phyloP scores from a whole-genome alignment of 2,888 invertebrate genomes.

The Cantharis flavilabris region DNA sequence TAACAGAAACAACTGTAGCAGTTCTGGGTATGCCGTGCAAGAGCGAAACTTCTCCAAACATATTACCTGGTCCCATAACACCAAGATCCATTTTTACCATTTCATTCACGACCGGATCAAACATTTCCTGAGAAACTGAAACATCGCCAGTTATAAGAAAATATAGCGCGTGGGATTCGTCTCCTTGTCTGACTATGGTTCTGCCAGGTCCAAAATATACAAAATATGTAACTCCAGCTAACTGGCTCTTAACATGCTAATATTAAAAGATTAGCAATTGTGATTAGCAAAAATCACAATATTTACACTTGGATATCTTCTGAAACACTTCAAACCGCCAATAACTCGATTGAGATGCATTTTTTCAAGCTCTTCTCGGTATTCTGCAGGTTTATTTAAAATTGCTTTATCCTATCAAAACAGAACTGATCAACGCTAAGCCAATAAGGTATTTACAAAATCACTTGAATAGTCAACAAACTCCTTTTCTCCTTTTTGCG shows the following conservation, averaged over 20 bases:
- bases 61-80: constrained; percentile 61
- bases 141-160: constrained; percentile 68
- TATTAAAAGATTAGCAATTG: background rate
- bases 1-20: constrained; percentile 63
- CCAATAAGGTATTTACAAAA: background rate
- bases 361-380: constrained; percentile 65
- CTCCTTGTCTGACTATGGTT: constrained; percentile 65
- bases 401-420: constrained; percentile 64
- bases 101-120: constrained; percentile 59
- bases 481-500: constrained; percentile 43
- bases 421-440: background rate
- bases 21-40: constrained; percentile 65
- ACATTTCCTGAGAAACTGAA: constrained; percentile 57
- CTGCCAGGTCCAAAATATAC: constrained; percentile 64
- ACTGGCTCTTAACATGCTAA: constrained; percentile 63
- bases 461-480: constrained; percentile 11
- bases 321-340: constrained; percentile 66
- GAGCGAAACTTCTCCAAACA: constrained; percentile 71
- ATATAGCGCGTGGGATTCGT: constrained; percentile 64
- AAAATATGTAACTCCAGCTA: constrained; percentile 67
- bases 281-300: background rate
- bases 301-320: constrained; percentile 62
- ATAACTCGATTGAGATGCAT: constrained; percentile 62
- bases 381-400: constrained; percentile 59
- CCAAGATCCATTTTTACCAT: constrained; percentile 58